These are phyloP conservation scores for Epinotia bilunana DNA, from an alignment of 2,888 invertebrate species.

Conservation along the genomic window DNA sequence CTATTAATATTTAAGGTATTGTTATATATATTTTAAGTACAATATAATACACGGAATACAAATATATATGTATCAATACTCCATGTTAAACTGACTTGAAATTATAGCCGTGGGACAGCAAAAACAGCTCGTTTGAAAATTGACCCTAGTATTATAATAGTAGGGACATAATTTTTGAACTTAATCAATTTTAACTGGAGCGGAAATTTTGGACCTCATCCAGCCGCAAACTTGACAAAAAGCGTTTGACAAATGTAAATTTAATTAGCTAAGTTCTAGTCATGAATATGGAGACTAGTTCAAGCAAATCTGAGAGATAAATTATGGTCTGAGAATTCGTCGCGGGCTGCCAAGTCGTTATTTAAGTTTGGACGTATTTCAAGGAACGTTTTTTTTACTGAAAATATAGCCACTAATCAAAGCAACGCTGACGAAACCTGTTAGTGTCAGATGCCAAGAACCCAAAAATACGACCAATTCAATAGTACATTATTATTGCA, in stretches of 20 bases:
- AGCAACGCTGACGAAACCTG: background rate
- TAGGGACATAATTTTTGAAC: too few relatives aligned
- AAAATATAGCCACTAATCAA: background rate
- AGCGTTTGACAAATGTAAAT: conserved; percentile 40
- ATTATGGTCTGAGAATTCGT: conserved; percentile 30
- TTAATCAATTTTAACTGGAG: conserved; percentile 7
- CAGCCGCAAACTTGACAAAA: conserved; percentile 17
- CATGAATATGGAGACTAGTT: conserved; percentile 39
- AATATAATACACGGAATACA: too few relatives aligned
- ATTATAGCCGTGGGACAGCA: too few relatives aligned
- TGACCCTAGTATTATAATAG: too few relatives aligned
- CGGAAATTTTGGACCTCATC: conserved; percentile 30
- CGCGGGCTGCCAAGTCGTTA: conserved; percentile 39
- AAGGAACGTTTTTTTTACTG: conserved; percentile 2
- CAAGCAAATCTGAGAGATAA: conserved; percentile 35
- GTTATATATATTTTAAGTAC: too few relatives aligned
- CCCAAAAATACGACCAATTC: too few relatives aligned
- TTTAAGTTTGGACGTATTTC: conserved; percentile 27
- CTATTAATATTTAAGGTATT: too few relatives aligned
- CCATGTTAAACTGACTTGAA: too few relatives aligned
- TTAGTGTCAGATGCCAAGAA: background rate
- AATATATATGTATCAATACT: too few relatives aligned
- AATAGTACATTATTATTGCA: too few relatives aligned
- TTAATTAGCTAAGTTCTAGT: conserved; percentile 31
- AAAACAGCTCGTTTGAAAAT: too few relatives aligned